Conservation (phyloP, 2,888 invertebrate genomes). For the Cataglyphis albicans region DNA sequence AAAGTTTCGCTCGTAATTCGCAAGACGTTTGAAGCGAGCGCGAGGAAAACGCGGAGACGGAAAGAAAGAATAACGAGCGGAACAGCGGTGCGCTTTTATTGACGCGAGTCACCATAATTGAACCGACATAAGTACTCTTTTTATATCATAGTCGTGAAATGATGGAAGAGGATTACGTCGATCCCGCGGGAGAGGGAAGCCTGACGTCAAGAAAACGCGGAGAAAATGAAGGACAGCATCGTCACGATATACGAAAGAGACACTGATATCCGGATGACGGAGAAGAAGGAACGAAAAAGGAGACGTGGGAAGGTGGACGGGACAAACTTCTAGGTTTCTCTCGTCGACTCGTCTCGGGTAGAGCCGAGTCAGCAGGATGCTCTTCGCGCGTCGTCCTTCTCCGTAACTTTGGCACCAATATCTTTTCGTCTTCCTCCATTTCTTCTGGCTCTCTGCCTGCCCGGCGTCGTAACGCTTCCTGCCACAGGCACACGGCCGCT, state of each 20-base stretch:
- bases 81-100: conserved; percentile 67
- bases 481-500: conserved; percentile 57
- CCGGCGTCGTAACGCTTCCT: conserved; percentile 64
- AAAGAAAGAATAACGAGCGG: conserved; percentile 46
- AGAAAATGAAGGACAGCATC: conserved; percentile 58
- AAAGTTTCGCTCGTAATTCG: conserved; percentile 33
- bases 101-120: conserved; percentile 72
- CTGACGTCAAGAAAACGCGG: conserved; percentile 49
- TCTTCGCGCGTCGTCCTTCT: conserved; percentile 54
- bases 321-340: conserved; percentile 65
- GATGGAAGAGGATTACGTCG: conserved; percentile 83
- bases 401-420: conserved; percentile 63
- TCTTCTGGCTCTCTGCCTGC: conserved; percentile 23
- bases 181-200: conserved; percentile 75
- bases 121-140: conserved; percentile 82
- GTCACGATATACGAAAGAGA: conserved; percentile 54
- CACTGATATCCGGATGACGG: conserved; percentile 13
- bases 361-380: conserved; percentile 74
- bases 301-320: conserved; percentile 48
- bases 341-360: conserved; percentile 62
- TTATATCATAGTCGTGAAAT: conserved; percentile 82
- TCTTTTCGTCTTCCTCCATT: conserved; percentile 56
- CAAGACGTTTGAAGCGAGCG: conserved; percentile 20
- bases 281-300: conserved; percentile 17
- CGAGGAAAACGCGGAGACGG: conserved; percentile 24